These are phyloP conservation scores for Clangula hyemalis DNA, from an alignment of 2,797 vertebrate species.

Conservation along the genomic window DNA sequence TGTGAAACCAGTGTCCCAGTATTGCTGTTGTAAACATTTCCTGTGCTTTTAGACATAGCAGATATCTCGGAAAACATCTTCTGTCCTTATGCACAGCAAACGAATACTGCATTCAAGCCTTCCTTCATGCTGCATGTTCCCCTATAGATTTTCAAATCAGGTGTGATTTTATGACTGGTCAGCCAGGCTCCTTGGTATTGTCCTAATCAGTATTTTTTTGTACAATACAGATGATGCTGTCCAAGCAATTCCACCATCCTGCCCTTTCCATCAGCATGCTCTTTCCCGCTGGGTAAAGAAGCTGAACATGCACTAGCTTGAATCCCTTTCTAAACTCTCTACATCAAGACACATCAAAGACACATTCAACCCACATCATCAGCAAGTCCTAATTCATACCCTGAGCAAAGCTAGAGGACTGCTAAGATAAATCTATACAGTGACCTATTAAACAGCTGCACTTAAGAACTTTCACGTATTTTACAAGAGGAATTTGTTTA, in stretches of 20 bases:
- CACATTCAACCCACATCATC: not conserved
- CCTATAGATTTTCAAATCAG: not conserved
- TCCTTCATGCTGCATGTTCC: not conserved
- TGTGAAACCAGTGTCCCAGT: not conserved
- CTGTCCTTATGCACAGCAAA: not conserved
- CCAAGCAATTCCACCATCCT: not conserved
- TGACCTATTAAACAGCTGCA: not conserved
- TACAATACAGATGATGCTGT: rapidly evolving
- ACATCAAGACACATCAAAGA: not conserved
- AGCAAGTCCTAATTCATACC: not conserved
- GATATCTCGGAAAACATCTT: not conserved
- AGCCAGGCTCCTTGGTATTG: not conserved
- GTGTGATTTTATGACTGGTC: not conserved
- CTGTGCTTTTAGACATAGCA: not conserved
- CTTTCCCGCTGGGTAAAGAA: not conserved
- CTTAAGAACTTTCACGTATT: not conserved
- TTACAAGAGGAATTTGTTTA: slow-evolving; percentile 37
- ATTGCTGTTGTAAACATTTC: not conserved
- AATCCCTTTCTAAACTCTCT: not conserved
- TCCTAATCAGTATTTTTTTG: not conserved
- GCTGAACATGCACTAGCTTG: not conserved
- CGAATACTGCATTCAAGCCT: not conserved
- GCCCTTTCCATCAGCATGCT: not conserved
- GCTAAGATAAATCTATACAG: not conserved
- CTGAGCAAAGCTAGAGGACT: not conserved